These are phyloP conservation scores for Eulithis testata DNA, from an alignment of 2,888 invertebrate genomes.

Conservation along the genomic window DNA sequence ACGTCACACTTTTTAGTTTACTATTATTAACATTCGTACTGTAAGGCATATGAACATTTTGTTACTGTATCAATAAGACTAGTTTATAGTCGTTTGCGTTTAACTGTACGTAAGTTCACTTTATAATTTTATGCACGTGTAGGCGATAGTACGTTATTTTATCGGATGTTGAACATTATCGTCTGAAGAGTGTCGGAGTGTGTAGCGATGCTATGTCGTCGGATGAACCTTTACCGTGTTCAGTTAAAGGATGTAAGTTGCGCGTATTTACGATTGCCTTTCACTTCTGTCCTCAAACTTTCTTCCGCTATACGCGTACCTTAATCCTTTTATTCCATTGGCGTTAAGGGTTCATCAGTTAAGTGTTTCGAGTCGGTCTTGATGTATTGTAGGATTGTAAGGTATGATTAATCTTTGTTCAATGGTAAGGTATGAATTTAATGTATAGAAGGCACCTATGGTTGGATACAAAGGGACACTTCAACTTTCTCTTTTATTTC, in stretches of 20 bases:
- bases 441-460: conserved; percentile 73
- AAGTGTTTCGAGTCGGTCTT: conserved; percentile 68
- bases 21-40: conserved; percentile 72
- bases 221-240: conserved; percentile 57
- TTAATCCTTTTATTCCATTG: conserved; percentile 45
- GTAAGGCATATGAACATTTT: conserved; percentile 64
- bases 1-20: conserved; percentile 66
- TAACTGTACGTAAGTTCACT: conserved; percentile 78
- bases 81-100: conserved; percentile 73
- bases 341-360: conserved; percentile 53
- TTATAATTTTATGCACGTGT: conserved; percentile 80
- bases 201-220: conserved; percentile 58
- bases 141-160: conserved; percentile 74
- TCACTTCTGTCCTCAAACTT: conserved; percentile 48
- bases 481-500: conserved; percentile 61
- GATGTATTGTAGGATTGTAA: conserved; percentile 75
- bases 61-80: conserved; percentile 75
- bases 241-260: conserved; percentile 47
- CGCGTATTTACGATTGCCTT: conserved; percentile 51
- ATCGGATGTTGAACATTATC: conserved; percentile 76
- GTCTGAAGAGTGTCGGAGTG: conserved; percentile 74
- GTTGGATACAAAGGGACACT: conserved; percentile 80
- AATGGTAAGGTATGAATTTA: conserved; percentile 74
- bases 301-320: conserved; percentile 53
- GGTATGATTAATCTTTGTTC: conserved; percentile 74